Evolutionary conservation across 2,113 vertebrate genomes (phyloP).

Genomic region (Gopherus evgoodei): DNA sequence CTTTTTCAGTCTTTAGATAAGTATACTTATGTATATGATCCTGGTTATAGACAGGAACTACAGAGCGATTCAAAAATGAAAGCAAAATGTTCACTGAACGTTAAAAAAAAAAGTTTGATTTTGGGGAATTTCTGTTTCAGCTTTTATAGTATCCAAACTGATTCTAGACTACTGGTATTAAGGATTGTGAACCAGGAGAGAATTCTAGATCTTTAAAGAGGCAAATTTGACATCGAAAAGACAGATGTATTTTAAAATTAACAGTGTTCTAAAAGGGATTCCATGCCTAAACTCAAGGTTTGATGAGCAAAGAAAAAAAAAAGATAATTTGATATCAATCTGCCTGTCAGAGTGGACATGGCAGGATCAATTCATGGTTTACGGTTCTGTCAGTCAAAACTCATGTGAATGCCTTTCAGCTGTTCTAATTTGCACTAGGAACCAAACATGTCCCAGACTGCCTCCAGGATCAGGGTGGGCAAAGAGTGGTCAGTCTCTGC

Average conservation of each 20-base stretch:
- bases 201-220: background rate
- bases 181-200: background rate
- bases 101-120: background rate
- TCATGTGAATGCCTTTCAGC: background rate
- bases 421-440: background rate
- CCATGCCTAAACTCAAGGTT: fast-evolving
- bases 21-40: background rate
- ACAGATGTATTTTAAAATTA: background rate
- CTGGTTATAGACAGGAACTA: background rate
- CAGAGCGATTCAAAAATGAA: conserved; percentile 6
- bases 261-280: background rate
- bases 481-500: background rate
- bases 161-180: background rate
- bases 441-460: background rate
- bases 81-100: background rate
- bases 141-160: background rate
- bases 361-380: background rate
- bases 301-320: background rate
- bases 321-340: background rate
- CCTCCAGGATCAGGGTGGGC: background rate
- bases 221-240: background rate
- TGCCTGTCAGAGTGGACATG: background rate
- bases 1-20: background rate
- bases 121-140: background rate
- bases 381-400: background rate